phyloP scores from a whole-genome alignment of 2,113 vertebrate species.

The Suricata suricatta region DNA sequence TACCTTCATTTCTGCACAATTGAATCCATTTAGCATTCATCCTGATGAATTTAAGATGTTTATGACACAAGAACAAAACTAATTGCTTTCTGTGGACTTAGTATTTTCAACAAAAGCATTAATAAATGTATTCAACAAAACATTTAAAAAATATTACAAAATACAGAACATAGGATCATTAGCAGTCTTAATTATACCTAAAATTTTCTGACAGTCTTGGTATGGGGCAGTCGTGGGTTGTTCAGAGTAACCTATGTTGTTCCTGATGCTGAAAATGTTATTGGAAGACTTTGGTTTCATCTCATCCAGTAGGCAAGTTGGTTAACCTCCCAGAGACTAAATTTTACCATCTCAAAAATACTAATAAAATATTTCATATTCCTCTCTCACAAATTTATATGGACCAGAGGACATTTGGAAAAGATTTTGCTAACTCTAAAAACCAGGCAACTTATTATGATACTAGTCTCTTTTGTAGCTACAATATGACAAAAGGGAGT shows the following conservation, averaged over 20 bases:
- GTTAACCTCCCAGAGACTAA: not conserved
- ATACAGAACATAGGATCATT: not conserved
- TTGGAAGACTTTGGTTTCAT: not conserved
- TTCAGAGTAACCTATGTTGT: not conserved
- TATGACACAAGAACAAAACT: not conserved
- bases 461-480: not conserved
- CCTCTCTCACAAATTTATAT: not conserved
- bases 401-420: not conserved
- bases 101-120: not conserved
- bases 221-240: accelerated
- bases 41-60: not conserved
- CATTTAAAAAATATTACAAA: not conserved
- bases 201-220: not conserved
- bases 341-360: slow-evolving; percentile 25
- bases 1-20: not conserved
- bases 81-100: not conserved
- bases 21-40: not conserved
- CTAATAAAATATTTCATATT: not conserved
- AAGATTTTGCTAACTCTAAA: not conserved
- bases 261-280: not conserved
- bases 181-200: not conserved
- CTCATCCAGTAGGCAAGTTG: not conserved
- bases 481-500: not conserved
- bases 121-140: not conserved
- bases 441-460: not conserved